These are phyloP conservation scores for Ceuthmochares aereus DNA, from an alignment of 2,113 vertebrate genomes.

Conservation along the genomic window DNA sequence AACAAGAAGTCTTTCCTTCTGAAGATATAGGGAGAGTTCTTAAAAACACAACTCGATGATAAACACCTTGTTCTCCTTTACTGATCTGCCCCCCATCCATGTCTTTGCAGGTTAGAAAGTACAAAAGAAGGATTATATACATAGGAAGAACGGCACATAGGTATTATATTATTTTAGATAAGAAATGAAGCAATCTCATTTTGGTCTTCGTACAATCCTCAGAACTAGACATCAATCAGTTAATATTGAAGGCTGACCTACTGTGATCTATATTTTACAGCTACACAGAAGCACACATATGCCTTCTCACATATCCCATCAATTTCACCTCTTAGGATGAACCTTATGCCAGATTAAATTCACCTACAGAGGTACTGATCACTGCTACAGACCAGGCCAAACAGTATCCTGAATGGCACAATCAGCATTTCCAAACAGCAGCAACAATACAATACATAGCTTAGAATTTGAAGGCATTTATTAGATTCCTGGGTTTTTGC, in stretches of 20 bases:
- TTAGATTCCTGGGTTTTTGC: slow-evolving; percentile 47
- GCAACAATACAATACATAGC: neutral
- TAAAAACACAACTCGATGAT: neutral
- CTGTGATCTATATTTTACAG: neutral
- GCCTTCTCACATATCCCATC: neutral
- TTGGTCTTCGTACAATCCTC: neutral
- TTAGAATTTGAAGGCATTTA: slow-evolving; percentile 24
- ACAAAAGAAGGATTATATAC: slow-evolving; percentile 8
- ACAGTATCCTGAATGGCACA: neutral
- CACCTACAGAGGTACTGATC: neutral
- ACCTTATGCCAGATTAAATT: neutral
- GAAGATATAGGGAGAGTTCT: neutral
- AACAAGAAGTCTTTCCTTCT: neutral
- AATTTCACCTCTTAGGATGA: neutral
- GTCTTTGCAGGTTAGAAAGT: neutral
- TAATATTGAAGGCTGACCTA: neutral
- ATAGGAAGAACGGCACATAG: neutral
- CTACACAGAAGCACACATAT: neutral
- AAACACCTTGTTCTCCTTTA: neutral
- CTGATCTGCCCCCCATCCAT: neutral
- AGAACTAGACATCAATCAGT: neutral
- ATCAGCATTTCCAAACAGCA: neutral
- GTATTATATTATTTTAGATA: neutral
- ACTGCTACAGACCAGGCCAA: neutral
- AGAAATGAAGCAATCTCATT: neutral